Conservation (phyloP, 2,113 vertebrate genomes). For the Lagenorhynchus albirostris region DNA sequence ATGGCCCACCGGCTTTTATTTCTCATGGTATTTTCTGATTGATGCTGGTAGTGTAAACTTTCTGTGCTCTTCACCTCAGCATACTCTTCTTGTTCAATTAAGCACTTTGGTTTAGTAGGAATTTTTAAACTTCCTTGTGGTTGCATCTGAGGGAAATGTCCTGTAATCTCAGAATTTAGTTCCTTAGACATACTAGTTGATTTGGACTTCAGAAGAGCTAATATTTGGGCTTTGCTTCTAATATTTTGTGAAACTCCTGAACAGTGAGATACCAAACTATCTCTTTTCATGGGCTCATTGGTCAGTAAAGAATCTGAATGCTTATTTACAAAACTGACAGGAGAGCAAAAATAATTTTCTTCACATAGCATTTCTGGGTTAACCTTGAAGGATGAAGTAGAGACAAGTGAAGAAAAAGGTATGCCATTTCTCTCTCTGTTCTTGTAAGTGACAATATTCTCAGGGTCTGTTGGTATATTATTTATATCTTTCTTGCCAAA, state of each 20-base stretch:
- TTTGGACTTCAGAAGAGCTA: slow-evolving; percentile 80
- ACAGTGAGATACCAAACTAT: background rate
- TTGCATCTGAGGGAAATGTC: background rate
- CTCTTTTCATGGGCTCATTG: background rate
- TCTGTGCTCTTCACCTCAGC: background rate
- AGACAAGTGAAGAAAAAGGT: slow-evolving; percentile 21
- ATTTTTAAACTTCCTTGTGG: background rate
- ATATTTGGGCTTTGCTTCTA: slow-evolving; percentile 84
- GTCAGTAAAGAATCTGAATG: background rate
- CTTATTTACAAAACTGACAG: background rate
- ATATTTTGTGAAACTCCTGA: slow-evolving; percentile 61
- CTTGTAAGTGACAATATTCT: accelerated
- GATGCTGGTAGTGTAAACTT: background rate
- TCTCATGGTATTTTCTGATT: background rate
- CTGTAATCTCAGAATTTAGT: background rate
- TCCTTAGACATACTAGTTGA: background rate
- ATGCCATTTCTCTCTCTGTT: background rate
- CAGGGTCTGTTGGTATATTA: background rate
- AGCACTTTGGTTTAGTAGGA: background rate
- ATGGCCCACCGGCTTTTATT: slow-evolving; percentile 64
- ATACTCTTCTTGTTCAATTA: background rate
- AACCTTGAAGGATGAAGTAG: background rate
- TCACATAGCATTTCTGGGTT: background rate
- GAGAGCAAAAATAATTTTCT: background rate
- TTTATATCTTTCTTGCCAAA: slow-evolving; percentile 51